Evolutionary conservation across 1,140 invertebrate species (phyloP), one percentile per base, ranked within the genome.

Genomic region (Belonocnema kinseyi): DNA sequence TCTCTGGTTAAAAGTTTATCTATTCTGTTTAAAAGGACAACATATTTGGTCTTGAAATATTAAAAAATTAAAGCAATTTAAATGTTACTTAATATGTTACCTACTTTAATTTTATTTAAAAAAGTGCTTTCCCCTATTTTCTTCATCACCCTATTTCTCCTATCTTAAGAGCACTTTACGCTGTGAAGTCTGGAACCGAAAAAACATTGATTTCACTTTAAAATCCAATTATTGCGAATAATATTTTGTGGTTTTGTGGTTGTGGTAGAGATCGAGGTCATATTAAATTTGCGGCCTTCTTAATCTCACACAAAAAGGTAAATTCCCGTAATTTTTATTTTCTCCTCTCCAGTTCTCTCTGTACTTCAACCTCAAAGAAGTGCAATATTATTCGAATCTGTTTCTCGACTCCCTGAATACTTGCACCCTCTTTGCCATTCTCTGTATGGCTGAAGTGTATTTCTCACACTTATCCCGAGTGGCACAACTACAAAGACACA

Each of bases 401-500:
- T 40, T 40, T n/a, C 26, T 33, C 33, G 40, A 40, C 16, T 66
- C 40, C 14, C 58, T 21, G 19, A 11, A 56, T 14, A 13, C 26
- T 66, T 40, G n/a, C n/a, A 33, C 40, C 40, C 40, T 40, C 21
- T 66, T n/a, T 17, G 53, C 16, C 33, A 10, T 14, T 40, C 40
- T 40, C 40, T 66, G 26, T 61, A 5, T 14, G 19, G 26, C 16
- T 61, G 13, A 61, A 61, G n/a, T 54, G 17, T 54, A 54, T 16
- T 8, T 17, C 17, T 54, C 17, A 17, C 61, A 66, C 14, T 66
- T 13, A 40, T 66, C 2, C 7, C 61, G 46, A 66, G 16, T 33
- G n/a, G 8, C 13, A 40, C 61, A 66, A 66, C 26, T 33, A 66
- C 61, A 66, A 66, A 66, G 61, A 66, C 61, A 66, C 10, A 40